These are phyloP conservation scores for Linepithema humile DNA, from an alignment of 1,140 invertebrate genomes.

Conservation along the genomic window DNA sequence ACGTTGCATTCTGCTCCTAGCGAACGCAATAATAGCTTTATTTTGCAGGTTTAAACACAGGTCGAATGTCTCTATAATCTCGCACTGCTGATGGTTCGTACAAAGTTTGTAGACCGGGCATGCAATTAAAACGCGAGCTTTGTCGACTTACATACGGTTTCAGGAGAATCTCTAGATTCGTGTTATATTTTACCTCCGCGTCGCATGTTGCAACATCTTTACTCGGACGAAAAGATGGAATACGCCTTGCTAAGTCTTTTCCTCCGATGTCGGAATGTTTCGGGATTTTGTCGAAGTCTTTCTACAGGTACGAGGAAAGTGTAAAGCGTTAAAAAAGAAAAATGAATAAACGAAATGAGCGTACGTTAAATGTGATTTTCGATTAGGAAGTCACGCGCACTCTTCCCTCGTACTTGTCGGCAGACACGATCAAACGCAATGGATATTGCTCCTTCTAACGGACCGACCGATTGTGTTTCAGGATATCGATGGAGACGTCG, in stretches of 20 bases:
- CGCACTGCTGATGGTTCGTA: slow-evolving; percentile 19
- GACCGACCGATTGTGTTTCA: slow-evolving; percentile 84
- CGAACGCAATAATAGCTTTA: slow-evolving; percentile 9
- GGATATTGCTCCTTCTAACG: slow-evolving; percentile 22
- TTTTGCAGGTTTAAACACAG: slow-evolving; percentile 18
- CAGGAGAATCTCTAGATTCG: slow-evolving; percentile 51
- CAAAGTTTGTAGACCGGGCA: slow-evolving; percentile 19
- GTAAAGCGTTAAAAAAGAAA: not conserved
- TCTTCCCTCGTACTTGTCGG: not conserved
- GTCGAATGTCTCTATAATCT: slow-evolving; percentile 12
- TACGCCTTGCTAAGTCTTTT: slow-evolving; percentile 32
- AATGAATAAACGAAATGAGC: not conserved
- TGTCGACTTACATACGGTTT: slow-evolving; percentile 8
- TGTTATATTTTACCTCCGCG: slow-evolving; percentile 3
- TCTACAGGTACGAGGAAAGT: not conserved
- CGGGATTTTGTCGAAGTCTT: not conserved
- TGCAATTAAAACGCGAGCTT: not conserved
- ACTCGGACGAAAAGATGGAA: slow-evolving; percentile 28
- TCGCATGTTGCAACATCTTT: slow-evolving; percentile 52
- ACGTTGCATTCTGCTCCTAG: not conserved
- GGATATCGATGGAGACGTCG: slow-evolving; percentile 97
- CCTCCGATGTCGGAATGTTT: not conserved
- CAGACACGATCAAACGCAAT: not conserved
- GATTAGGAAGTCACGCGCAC: too few relatives aligned
- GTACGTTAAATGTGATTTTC: too few relatives aligned